Evolutionary conservation across 2,888 invertebrate species (phyloP), one percentile per base, ranked within the genome.

Genomic region (Pseudolycoriella hygida): DNA sequence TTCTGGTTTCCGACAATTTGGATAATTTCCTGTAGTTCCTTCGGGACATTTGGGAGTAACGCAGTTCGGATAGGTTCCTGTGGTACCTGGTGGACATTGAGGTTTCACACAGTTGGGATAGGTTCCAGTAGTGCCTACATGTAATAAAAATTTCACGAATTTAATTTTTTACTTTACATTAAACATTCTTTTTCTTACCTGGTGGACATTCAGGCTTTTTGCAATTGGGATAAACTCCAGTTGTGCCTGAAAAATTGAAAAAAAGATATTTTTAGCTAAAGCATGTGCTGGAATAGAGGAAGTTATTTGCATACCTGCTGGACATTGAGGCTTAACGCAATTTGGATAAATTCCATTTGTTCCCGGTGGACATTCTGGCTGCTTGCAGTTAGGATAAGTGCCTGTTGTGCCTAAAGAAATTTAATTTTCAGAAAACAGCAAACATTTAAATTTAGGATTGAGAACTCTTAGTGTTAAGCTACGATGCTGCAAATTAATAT

Each of bases 151-250:
- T n/a, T n/a, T n/a, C n/a, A n/a, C n/a, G n/a, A n/a, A n/a, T n/a
- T n/a, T n/a, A n/a, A n/a, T n/a, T n/a, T n/a, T n/a, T n/a, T n/a
- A n/a, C n/a, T n/a, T n/a, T n/a, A n/a, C n/a, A n/a, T n/a, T n/a
- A n/a, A n/a, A n/a, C n/a, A n/a, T n/a, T n/a, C n/a, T n/a, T n/a
- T n/a, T n/a, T n/a, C n/a, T n/a, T n/a, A n/a, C 43, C 43, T 31
- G n/a, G 18, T 32, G 43, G 43, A 32, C 43, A 43, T 34, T 43
- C 14, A 5, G 43, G 43, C 17, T 43, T 43, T 17, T 14, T 31
- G 32, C 43, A 43, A 17, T 43, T 25, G 15, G 43, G 43, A 43
- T 43, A 43, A 6, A 17, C 11, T 14, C 43, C 43, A 17, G 34
- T 32, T 3, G 43, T 43, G 17, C 43, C 43, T n/a, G 25, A 41